A percentile compares a stretch with the other conserved stretches of the same genome.
Conservation (phyloP, 2,113 vertebrate genomes). For the Ceyx margarethae region DNA sequence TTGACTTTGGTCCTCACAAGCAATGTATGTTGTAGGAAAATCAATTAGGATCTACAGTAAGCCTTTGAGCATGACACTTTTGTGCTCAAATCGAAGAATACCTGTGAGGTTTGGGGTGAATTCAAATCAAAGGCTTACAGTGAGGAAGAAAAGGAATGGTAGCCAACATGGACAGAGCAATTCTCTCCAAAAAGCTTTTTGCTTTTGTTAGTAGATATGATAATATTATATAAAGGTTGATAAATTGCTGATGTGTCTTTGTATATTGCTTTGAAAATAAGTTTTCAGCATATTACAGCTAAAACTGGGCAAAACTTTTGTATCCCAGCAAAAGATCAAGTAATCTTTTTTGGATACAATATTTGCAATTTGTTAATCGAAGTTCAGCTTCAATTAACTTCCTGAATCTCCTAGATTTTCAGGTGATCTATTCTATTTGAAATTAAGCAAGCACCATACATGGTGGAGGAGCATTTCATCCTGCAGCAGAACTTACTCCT, state of each 20-base stretch:
- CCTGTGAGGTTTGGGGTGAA: neutral
- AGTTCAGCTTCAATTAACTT: neutral
- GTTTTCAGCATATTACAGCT: neutral
- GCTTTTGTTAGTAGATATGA: neutral
- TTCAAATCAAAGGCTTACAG: neutral
- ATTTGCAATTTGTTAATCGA: neutral
- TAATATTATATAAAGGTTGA: neutral
- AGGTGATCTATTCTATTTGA: neutral
- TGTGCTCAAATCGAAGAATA: neutral
- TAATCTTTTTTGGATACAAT: neutral
- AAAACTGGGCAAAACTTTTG: neutral
- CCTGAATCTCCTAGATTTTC: neutral
- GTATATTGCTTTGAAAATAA: neutral
- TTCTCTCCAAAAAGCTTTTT: neutral
- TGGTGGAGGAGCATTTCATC: neutral
- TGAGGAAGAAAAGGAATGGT: neutral
- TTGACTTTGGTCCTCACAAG: neutral
- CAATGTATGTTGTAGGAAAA: neutral
- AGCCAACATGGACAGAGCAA: neutral
- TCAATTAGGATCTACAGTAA: neutral
- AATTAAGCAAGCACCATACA: neutral
- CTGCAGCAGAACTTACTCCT: neutral
- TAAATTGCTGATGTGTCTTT: neutral
- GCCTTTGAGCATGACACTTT: neutral
- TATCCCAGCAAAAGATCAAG: neutral